Evolutionary conservation across 2,113 vertebrate species (phyloP), one percentile per base, ranked within the genome.

Genomic region (Eurypyga helias): DNA sequence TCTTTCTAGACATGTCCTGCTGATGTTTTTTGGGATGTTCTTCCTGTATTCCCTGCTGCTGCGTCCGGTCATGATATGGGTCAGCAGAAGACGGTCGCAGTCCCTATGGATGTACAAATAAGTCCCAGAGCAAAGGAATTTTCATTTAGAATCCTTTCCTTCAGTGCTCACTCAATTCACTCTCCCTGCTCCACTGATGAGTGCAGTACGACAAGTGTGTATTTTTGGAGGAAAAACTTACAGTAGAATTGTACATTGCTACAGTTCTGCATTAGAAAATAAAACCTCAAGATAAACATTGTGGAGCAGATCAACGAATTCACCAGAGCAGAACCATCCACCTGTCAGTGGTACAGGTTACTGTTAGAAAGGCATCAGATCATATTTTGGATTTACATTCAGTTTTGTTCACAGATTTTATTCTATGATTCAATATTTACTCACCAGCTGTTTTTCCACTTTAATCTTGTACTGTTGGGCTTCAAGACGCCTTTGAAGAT

Each of bases 381-480:
- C 9, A 36, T 65, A 71, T 83, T 71, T 28, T 60, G 77, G 38
- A 54, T 81, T 93, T 87, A 55, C 51, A 57, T 55, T 87, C 34
- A 46, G 21, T 61, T 86, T 23, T 33, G 70, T 62, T 65, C 60
- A 41, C 48, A 67, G 38, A 91, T 43, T 79, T 71, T 24, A 38
- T 90, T 49, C 41, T 23, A 9, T 83, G 34, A 52, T 80, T 81
- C 45, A 33, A 4, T 79, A 69, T 93, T 95, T 78, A 96, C 98
- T 97, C 90, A 99, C 99, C 99, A 99, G 96, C 85, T 99, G 99
- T 90, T 99, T 99, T 97, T 99, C 98, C 66, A 99, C 99, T 97
- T 99, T 98, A 95, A 99, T 92, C 92, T 99, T 99, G 97, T 99
- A 99, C 87, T 98, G 98, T 78, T 98, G 98, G 62, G 99, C 99